Evolutionary conservation across 1,140 invertebrate genomes (phyloP).

Genomic region (Mamestra configurata): DNA sequence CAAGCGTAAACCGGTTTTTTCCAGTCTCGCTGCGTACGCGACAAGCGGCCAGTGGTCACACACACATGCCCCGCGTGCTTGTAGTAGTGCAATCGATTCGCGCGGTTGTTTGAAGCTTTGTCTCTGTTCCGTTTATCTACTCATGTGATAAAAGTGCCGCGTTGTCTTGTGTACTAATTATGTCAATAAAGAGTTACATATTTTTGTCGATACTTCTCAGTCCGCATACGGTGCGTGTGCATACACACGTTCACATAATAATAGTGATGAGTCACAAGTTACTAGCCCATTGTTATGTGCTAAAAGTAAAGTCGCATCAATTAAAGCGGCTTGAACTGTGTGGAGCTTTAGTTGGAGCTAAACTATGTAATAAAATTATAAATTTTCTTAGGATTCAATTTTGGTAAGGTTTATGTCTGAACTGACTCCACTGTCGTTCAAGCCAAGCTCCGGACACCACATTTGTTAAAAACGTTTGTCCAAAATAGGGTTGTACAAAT

Average conservation of each 20-base stretch:
- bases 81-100: too few species aligned
- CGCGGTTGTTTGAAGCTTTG: too few species aligned
- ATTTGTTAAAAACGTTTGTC: slow-evolving; percentile 53
- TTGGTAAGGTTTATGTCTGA: slow-evolving; percentile 40
- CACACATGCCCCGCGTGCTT: too few species aligned
- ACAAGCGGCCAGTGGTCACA: too few species aligned
- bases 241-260: not conserved
- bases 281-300: slow-evolving; percentile 31
- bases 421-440: slow-evolving; percentile 58
- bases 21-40: too few species aligned
- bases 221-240: not conserved
- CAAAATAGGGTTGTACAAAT: slow-evolving; percentile 56
- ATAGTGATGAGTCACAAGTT: not conserved
- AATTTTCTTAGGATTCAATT: not conserved
- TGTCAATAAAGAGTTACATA: not conserved
- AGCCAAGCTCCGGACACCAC: slow-evolving; percentile 51
- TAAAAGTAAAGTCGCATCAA: slow-evolving; percentile 33
- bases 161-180: not conserved
- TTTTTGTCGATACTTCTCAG: not conserved
- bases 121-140: too few species aligned
- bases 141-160: slow-evolving; percentile 44
- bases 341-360: slow-evolving; percentile 49
- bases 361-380: slow-evolving; percentile 13
- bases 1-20: too few species aligned
- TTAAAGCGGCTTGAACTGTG: slow-evolving; percentile 51